A percentile compares a stretch with the other conserved stretches of the same genome.
These are phyloP conservation scores for Phoenicopterus ruber DNA, from an alignment of 2,113 vertebrate genomes.

Conservation along the genomic window DNA sequence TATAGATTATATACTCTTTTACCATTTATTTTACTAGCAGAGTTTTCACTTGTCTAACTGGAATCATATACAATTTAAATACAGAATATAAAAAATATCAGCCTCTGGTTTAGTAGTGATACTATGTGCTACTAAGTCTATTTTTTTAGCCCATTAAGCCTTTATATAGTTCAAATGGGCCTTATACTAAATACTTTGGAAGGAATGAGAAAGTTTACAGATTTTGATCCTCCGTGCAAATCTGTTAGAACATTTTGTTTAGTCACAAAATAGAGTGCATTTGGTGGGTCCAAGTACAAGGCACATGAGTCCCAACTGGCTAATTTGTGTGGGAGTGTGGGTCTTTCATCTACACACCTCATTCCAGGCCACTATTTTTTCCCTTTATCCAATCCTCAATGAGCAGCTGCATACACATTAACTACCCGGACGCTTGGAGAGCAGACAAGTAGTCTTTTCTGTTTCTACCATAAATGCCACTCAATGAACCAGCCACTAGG, in stretches of 20 bases:
- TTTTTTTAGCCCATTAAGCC: constrained; percentile 20
- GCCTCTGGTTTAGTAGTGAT: background rate
- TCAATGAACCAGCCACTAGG: constrained; percentile 76
- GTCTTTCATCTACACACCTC: background rate
- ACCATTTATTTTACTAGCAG: background rate
- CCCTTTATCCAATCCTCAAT: background rate
- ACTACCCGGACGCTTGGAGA: constrained; percentile 17
- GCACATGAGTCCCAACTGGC: background rate
- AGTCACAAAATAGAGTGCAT: constrained; percentile 21
- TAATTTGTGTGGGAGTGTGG: background rate
- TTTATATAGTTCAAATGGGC: constrained; percentile 45
- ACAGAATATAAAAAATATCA: background rate
- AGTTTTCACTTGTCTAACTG: background rate
- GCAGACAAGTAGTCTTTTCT: constrained; percentile 50
- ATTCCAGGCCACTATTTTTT: background rate
- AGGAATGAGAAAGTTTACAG: constrained; percentile 41
- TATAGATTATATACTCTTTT: background rate
- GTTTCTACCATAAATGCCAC: constrained; percentile 67
- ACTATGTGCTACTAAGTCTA: background rate
- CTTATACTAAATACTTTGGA: background rate
- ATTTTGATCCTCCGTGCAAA: constrained; percentile 32
- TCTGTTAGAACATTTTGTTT: constrained; percentile 47
- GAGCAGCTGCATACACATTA: constrained; percentile 7
- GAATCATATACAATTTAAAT: background rate
- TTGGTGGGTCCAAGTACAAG: background rate